phyloP scores from a whole-genome alignment of 2,888 invertebrate species.

The Leptopilina myrica region DNA sequence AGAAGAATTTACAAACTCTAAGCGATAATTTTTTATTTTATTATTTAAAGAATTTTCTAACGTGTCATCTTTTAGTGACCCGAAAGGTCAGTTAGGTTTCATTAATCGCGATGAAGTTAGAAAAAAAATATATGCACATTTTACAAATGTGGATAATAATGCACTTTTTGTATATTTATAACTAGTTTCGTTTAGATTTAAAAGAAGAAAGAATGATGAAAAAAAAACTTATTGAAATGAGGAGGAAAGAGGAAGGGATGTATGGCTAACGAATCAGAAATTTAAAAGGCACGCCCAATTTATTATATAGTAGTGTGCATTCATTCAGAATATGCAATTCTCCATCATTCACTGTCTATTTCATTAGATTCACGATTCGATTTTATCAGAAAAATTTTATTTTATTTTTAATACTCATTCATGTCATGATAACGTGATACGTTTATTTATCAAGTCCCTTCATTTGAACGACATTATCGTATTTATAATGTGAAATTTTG shows the following conservation, averaged over 20 bases:
- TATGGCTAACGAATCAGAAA: constrained; percentile 18
- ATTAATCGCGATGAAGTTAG: not conserved
- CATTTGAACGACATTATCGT: constrained; percentile 3
- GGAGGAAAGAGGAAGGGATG: not conserved
- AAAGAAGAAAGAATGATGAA: not conserved
- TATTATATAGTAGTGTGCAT: constrained; percentile 28
- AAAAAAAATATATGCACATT: not conserved
- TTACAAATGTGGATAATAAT: not conserved
- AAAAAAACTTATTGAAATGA: not conserved
- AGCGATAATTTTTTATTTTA: not conserved
- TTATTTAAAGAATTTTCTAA: not conserved
- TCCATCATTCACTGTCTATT: constrained; percentile 38
- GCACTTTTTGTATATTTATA: not conserved
- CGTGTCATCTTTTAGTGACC: not conserved
- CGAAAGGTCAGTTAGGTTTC: not conserved
- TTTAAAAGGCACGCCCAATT: constrained; percentile 21
- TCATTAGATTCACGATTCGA: constrained; percentile 32
- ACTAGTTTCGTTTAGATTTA: not conserved
- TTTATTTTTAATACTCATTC: constrained; percentile 25
- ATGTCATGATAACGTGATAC: constrained; percentile 35
- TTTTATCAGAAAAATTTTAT: constrained; percentile 28
- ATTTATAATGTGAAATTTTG: not conserved
- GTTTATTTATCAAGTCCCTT: constrained; percentile 29
- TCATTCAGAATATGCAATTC: constrained; percentile 33
- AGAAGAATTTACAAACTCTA: not conserved